Conservation (phyloP, 2,888 invertebrate species). For the Dolomedes plantarius region DNA sequence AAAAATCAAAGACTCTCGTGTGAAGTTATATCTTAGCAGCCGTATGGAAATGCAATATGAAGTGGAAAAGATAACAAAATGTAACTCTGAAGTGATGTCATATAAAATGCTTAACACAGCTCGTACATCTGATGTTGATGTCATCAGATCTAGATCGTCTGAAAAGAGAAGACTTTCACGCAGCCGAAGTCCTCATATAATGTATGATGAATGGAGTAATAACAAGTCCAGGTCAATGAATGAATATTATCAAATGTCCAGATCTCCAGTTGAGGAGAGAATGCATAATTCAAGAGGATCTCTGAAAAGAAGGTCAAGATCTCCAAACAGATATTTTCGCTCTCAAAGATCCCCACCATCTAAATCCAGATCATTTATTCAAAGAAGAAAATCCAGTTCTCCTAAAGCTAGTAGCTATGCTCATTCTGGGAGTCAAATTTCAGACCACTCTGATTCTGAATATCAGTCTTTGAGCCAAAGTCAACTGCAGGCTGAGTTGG, state of each 20-base stretch:
- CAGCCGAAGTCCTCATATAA: background rate
- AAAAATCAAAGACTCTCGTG: slow-evolving; percentile 91
- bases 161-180: background rate
- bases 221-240: background rate
- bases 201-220: background rate
- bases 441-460: background rate
- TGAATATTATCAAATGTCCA: background rate
- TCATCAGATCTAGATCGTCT: background rate
- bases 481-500: slow-evolving; percentile 19
- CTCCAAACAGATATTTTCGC: slow-evolving; percentile 7
- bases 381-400: background rate
- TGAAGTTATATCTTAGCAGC: slow-evolving; percentile 93
- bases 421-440: background rate
- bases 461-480: background rate
- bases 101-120: too few species aligned
- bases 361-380: background rate
- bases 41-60: slow-evolving; percentile 98
- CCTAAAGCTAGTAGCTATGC: background rate
- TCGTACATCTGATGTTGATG: too few species aligned
- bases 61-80: slow-evolving; percentile 82
- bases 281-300: slow-evolving; percentile 17
- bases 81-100: background rate
- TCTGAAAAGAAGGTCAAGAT: background rate
- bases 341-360: background rate
- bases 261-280: background rate